Base-by-base conservation (phyloP, 2,113 vertebrate species). In the Cygnus atratus region DNA sequence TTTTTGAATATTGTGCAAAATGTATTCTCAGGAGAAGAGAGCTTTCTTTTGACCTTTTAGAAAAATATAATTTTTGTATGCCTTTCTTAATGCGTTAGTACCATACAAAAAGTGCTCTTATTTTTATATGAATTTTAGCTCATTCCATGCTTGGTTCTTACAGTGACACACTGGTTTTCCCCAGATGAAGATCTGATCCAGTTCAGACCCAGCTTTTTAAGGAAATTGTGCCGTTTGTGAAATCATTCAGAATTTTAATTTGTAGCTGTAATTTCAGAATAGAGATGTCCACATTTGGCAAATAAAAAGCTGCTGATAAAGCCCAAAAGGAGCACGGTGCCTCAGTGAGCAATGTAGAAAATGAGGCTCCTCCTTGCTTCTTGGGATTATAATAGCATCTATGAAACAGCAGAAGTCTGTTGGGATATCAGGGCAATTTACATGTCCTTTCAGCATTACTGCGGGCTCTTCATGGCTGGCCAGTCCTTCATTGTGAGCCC, bases 361-460 rank as follows among this genome's bases (percentile, higher is more conserved):
- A 93, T 55, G 81, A 75, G 73, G 41, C 87, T 95, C 29, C 31
- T 91, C 54, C 74, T 95, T 92, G 62, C 81, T 96, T 91, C 77
- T 76, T 92, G 88, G 88, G 84, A 82, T 94, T 96, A 84, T 87
- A 95, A 87, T 89, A 96, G 84, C 91, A 91, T 96, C 92, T 91
- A 84, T 93, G 93, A 82, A 96, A 90, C 88, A 95, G 93, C 92
- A 76, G 59, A 91, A 89, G 55, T 89, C 95, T 94, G 62, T 85
- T 89, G 93, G 91, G 87, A 79, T 92, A 89, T 94, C 88, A 94
- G 92, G 93, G 81, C 96, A 95, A 97, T 96, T 96, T 95, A 87
- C 94, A 84, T 95, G 93, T 96, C 74, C 91, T 97, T 96, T 96
- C 96, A 96, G 90, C 93, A 94, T 93, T 92, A 84, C 91, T 92